Percentiles rank a stretch among this genome's conserved stretches.
Evolutionary conservation across 1,140 invertebrate genomes (phyloP).

Genomic region (Drosophila guanche): DNA sequence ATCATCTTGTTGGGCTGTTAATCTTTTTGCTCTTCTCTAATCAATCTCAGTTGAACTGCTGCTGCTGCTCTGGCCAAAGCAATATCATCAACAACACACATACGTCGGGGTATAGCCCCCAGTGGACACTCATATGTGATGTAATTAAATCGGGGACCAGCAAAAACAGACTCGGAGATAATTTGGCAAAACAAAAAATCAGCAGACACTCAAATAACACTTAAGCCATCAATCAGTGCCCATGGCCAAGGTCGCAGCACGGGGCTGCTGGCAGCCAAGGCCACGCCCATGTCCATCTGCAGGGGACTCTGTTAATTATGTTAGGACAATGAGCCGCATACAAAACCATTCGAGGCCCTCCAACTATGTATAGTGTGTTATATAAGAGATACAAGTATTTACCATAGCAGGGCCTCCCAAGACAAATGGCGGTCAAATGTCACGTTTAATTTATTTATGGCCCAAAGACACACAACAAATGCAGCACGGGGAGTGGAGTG

Average conservation of each 20-base stretch:
- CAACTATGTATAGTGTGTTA: constrained; percentile 72
- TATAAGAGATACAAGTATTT: constrained; percentile 69
- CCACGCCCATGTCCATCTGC: constrained; percentile 40
- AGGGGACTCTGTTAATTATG: constrained; percentile 60
- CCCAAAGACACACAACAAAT: constrained; percentile 19
- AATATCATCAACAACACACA: constrained; percentile 72
- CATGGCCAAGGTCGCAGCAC: constrained; percentile 60
- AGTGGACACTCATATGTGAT: constrained; percentile 41
- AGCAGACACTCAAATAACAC: constrained; percentile 77
- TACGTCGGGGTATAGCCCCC: constrained; percentile 10
- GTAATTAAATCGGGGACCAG: constrained; percentile 63
- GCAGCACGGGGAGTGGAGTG: neutral
- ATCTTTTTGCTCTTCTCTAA: constrained; percentile 38
- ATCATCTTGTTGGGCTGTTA: constrained; percentile 38
- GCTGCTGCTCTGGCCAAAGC: constrained; percentile 36
- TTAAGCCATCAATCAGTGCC: constrained; percentile 78
- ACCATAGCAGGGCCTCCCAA: constrained; percentile 54
- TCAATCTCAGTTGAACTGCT: constrained; percentile 59
- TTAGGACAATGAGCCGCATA: constrained; percentile 63
- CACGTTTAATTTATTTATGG: constrained; percentile 81
- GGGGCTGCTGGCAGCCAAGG: neutral
- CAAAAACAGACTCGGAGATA: constrained; percentile 25
- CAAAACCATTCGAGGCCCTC: constrained; percentile 37
- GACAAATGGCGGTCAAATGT: constrained; percentile 80
- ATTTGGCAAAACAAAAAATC: constrained; percentile 41